Conservation (phyloP, 2,797 vertebrate species). For the Gymnothorax javanicus region DNA sequence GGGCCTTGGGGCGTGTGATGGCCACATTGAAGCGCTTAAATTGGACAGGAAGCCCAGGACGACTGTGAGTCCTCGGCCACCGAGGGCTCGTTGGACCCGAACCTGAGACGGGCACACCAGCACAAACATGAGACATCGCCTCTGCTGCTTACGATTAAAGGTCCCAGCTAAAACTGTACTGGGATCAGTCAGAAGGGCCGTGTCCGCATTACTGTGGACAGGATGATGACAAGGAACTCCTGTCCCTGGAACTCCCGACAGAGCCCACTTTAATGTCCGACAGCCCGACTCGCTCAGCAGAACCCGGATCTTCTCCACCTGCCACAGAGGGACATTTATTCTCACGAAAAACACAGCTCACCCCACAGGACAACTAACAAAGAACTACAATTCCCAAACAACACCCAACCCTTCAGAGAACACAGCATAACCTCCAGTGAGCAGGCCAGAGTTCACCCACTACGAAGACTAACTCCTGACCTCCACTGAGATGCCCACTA, state of each 20-base stretch:
- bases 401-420: not conserved
- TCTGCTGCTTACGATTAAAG: too few relatives aligned
- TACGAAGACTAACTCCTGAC: not conserved
- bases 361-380: not conserved
- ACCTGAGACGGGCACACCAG: slow-evolving; percentile 71
- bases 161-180: not conserved
- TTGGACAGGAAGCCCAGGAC: slow-evolving; percentile 86
- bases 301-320: slow-evolving; percentile 90
- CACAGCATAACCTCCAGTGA: not conserved
- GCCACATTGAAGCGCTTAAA: slow-evolving; percentile 95
- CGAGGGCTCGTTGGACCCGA: slow-evolving; percentile 79
- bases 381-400: not conserved
- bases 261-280: slow-evolving; percentile 91
- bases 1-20: slow-evolving; percentile 89
- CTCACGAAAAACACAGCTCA: too few relatives aligned
- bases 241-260: slow-evolving; percentile 95
- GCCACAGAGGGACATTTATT: slow-evolving; percentile 28
- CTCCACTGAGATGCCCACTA: not conserved
- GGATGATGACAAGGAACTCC: slow-evolving; percentile 83
- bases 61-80: slow-evolving; percentile 68
- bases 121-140: not conserved
- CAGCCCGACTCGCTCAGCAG: slow-evolving; percentile 84
- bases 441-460: not conserved
- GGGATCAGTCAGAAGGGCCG: not conserved
- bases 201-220: slow-evolving; percentile 84